Evolutionary conservation across 2,113 vertebrate genomes (phyloP).

Genomic region (Brachypodius melanocephalos): DNA sequence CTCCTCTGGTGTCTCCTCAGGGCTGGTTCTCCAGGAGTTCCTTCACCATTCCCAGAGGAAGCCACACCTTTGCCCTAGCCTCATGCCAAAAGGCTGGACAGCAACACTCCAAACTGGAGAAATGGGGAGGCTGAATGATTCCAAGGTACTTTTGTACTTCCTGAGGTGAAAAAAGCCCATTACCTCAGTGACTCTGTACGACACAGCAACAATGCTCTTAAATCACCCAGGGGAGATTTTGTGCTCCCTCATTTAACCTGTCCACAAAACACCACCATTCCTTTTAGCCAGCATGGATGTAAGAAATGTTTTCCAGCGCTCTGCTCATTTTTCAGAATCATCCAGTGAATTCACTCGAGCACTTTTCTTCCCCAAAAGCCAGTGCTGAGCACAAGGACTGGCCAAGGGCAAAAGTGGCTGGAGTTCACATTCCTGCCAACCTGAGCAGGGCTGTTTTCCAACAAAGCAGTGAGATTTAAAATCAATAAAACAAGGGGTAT

Average conservation of each 20-base stretch:
- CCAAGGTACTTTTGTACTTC: not conserved
- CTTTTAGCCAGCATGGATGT: not conserved
- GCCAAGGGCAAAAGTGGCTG: not conserved
- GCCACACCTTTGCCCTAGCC: not conserved
- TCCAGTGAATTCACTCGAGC: not conserved
- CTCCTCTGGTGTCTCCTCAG: not conserved
- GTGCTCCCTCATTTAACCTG: not conserved
- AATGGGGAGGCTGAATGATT: not conserved
- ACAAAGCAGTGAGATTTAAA: not conserved
- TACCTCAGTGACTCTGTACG: not conserved
- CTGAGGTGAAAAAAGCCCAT: not conserved
- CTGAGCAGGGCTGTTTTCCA: not conserved
- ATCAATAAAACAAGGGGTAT: not conserved
- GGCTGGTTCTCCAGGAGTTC: accelerated
- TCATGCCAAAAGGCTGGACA: not conserved
- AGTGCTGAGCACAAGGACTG: accelerated
- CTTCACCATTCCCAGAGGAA: not conserved
- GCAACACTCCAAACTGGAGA: not conserved
- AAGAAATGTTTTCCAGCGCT: not conserved
- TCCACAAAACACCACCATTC: not conserved
- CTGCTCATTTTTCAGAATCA: not conserved
- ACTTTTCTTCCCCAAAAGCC: not conserved
- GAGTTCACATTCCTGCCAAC: not conserved
- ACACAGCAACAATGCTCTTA: not conserved
- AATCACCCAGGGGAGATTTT: not conserved